Evolutionary conservation across 2,888 invertebrate genomes (phyloP), one percentile per base, ranked within the genome.

Genomic region (Volucella bombylans): DNA sequence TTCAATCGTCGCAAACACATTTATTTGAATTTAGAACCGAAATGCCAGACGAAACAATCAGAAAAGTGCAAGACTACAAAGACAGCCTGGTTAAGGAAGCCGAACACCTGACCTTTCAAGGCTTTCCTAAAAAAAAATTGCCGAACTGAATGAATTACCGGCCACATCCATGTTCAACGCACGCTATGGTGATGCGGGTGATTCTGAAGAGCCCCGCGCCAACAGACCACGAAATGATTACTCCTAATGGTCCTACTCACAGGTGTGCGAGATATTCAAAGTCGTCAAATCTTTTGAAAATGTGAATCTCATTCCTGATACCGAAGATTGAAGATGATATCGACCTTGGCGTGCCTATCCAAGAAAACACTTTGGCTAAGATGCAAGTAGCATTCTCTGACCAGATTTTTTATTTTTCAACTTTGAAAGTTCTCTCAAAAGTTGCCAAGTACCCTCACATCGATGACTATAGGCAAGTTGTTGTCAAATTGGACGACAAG

Each of bases 251-350:
- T 95, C 4, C 92, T 99, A 88, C 96, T 97, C 0, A 94, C n/a
- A n/a, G n/a, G n/a, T n/a, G n/a, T 95, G 96, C 89, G 96, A 97
- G 88, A 94, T 99, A 90, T 96, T 99, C 87, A 95, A 96, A 91
- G 94, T 96, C 88, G 96, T 99, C 14, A 99, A 92, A 92, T 61
- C 92, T 97, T 95, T 93, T 98, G 87, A 98, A 98, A 94, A 98
- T 99, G 98, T 99, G 99, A 99, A 97, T 99, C 89, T 97, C 98
- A 9, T 98, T 98, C 90, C 95, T 99, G 94, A 99, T 99, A 91
- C 99, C 99, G 2, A 98, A 98, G 93, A 99, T 99, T 89, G 99
- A 99, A 93, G 99, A 99, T 91, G 99, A 99, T 69, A 99, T 99
- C 92, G 99, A 99, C 91, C 99, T 99, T 92, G 99, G 99, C 55